Base-by-base conservation (phyloP, 2,113 vertebrate genomes). In the Lynx canadensis region DNA sequence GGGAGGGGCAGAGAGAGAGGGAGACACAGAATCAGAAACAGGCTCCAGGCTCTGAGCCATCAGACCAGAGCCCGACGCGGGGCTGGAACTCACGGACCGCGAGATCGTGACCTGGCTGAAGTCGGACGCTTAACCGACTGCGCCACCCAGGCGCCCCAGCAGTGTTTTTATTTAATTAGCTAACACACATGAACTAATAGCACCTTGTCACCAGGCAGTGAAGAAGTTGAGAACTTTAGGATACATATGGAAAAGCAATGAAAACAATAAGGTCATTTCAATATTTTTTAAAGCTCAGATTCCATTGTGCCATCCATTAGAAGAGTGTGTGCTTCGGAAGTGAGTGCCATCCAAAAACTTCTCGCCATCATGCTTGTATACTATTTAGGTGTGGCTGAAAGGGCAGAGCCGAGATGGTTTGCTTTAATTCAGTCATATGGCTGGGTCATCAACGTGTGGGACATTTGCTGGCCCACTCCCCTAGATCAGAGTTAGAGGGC, bases 211-310 rank as follows among this genome's bases (percentile, higher is more conserved):
- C 66, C 65, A 93, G 71, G 41, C 19, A 63, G 60, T n/a, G 52
- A 96, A 71, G 52, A 65, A 65, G 89, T 52, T 81, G 85, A 89
- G 81, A 65, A 95, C 85, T 82, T 74, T 86, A 92, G 79, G 41
- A 74, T 48, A 65, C 48, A 23, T 29, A 29, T 1, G 55, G 68
- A 29, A 89, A 89, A 55, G 82, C 73, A 78, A 73, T 33, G 82
- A 74, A 89, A 92, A 84, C 31, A 36, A 36, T 38, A 66, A 82
- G 80, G 21, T 57, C 4, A 0, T 91, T 73, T 36, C 36, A 23
- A 41, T 48, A 7, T 74, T 68, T 80, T 74, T 88, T 45, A 9
- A 71, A 93, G 89, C 69, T 94, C 81, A 52, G 33, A 81, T 63
- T 71, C 71, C 29, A 3, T 2, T 21, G 63, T 3, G 0, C 86